These are phyloP conservation scores for Tapirus terrestris DNA, from an alignment of 2,113 vertebrate species.

Conservation along the genomic window DNA sequence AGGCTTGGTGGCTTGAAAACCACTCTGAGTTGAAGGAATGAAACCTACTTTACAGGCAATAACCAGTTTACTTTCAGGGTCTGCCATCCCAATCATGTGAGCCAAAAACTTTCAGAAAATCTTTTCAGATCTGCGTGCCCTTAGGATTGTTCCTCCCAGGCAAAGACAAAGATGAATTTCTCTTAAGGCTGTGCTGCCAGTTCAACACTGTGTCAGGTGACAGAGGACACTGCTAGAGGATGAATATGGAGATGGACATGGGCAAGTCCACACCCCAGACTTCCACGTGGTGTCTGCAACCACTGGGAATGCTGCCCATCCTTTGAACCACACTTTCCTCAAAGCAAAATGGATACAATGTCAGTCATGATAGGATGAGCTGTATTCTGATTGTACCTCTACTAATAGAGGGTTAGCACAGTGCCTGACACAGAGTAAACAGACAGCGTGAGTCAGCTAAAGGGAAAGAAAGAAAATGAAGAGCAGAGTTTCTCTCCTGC, in stretches of 20 bases:
- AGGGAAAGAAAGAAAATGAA: neutral
- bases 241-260: neutral
- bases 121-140: neutral
- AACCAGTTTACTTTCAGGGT: no score
- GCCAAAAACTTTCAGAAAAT: neutral
- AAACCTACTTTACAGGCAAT: neutral
- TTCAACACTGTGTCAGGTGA: neutral
- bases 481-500: neutral
- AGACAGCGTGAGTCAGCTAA: neutral
- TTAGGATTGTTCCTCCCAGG: neutral
- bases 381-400: neutral
- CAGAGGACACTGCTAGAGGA: neutral
- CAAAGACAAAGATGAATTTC: neutral
- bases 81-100: neutral
- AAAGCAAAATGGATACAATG: neutral
- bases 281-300: accelerated
- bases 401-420: neutral
- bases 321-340: neutral
- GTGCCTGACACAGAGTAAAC: neutral
- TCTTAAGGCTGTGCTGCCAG: neutral
- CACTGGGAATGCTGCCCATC: neutral
- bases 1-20: neutral
- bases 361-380: neutral
- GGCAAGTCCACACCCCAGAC: neutral
- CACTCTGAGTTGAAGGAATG: neutral